A percentile compares a stretch with the other conserved stretches of the same genome.
phyloP scores from a whole-genome alignment of 2,113 vertebrate species.

The Melanerpes formicivorus region DNA sequence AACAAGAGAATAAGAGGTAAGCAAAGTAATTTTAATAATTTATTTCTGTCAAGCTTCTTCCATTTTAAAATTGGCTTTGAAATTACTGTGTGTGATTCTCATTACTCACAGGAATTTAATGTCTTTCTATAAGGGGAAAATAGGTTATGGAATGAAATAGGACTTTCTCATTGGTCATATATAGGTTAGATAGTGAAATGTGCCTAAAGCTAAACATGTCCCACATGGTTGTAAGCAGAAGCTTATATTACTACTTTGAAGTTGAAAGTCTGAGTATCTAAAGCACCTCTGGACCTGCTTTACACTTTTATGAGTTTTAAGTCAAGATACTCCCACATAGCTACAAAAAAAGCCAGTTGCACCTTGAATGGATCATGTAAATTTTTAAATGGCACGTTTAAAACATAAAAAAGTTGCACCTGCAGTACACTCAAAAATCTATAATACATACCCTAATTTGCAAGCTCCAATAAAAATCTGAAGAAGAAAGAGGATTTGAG shows the following conservation, averaged over 20 bases:
- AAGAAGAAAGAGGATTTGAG: background rate
- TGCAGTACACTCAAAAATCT: background rate
- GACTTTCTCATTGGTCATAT: constrained; percentile 32
- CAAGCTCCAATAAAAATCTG: background rate
- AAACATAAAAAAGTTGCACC: background rate
- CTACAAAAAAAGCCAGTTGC: background rate
- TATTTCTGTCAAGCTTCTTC: background rate
- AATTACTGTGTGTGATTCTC: constrained; percentile 21
- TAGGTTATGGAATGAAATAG: constrained; percentile 31
- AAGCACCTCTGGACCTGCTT: constrained; percentile 50
- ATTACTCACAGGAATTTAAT: constrained; percentile 10
- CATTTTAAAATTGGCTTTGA: constrained; percentile 4
- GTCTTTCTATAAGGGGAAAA: constrained; percentile 11
- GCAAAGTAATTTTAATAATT: background rate
- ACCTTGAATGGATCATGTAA: background rate
- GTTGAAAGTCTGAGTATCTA: constrained; percentile 18
- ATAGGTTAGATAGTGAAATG: constrained; percentile 44
- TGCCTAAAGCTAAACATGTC: constrained; percentile 53
- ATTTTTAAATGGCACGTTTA: background rate
- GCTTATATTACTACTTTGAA: constrained; percentile 55
- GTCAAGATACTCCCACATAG: constrained; percentile 17
- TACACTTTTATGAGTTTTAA: background rate
- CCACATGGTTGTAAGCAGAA: constrained; percentile 32
- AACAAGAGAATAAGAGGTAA: background rate
- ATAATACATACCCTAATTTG: background rate